phyloP scores from a whole-genome alignment of 1,140 invertebrate genomes.

The Wasmannia auropunctata region DNA sequence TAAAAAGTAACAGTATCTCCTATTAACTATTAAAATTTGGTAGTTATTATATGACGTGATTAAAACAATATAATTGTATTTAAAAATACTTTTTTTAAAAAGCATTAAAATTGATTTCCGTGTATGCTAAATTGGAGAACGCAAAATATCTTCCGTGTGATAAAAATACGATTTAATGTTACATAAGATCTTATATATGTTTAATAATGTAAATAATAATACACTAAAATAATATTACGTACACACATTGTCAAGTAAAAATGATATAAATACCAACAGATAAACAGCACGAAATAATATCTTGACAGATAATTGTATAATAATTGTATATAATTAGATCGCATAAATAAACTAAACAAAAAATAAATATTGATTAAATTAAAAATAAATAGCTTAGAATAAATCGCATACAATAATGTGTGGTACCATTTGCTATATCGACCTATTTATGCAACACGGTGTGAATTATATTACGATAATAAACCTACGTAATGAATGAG shows the following conservation, averaged over 20 bases:
- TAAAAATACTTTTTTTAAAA: background rate
- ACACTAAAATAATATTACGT: background rate
- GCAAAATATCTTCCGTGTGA: background rate
- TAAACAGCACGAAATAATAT: background rate
- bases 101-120: background rate
- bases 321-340: background rate
- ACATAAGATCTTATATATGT: background rate
- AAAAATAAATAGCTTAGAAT: background rate
- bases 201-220: conserved; percentile 3
- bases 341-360: background rate
- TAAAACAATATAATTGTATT: conserved; percentile 1
- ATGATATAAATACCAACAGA: background rate
- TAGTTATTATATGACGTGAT: background rate
- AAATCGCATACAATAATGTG: background rate
- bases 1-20: background rate
- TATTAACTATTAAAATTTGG: background rate
- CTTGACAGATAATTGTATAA: background rate
- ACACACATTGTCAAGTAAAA: background rate
- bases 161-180: background rate
- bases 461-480: conserved; percentile 21
- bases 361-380: conserved; percentile 17
- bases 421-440: background rate
- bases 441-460: conserved; percentile 6
- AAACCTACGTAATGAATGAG: conserved; percentile 1
- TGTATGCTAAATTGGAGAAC: background rate